phyloP scores from a whole-genome alignment of 2,888 invertebrate genomes.

The Atrina japonica region DNA sequence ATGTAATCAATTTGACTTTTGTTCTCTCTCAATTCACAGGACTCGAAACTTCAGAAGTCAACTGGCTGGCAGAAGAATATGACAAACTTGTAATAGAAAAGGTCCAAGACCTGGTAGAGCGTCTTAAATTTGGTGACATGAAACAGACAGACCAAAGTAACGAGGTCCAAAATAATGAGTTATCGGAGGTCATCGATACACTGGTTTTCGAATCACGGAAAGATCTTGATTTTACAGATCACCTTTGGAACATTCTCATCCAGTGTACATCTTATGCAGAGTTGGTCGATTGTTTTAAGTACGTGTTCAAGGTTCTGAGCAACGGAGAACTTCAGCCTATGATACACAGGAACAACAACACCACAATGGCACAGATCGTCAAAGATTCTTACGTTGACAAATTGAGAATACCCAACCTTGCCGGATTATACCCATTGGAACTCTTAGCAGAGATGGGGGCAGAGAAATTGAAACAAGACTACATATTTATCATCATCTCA shows the following conservation, averaged over 20 bases:
- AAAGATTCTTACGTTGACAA: slow-evolving; percentile 69
- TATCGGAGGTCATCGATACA: slow-evolving; percentile 26
- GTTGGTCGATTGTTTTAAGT: slow-evolving; percentile 60
- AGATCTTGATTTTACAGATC: slow-evolving; percentile 70
- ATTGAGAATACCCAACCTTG: slow-evolving; percentile 59
- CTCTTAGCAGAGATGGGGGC: slow-evolving; percentile 73
- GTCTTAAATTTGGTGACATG: slow-evolving; percentile 60
- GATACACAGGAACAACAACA: slow-evolving; percentile 71
- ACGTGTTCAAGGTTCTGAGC: slow-evolving; percentile 59
- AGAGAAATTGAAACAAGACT: slow-evolving; percentile 72
- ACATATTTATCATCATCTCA: slow-evolving; percentile 64
- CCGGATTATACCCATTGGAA: slow-evolving; percentile 63
- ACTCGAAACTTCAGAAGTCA: slow-evolving; percentile 60
- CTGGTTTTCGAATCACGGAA: slow-evolving; percentile 54
- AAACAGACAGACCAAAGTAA: slow-evolving; percentile 41
- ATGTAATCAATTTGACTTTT: too few relatives aligned
- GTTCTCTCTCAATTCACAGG: too few relatives aligned
- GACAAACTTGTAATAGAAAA: slow-evolving; percentile 52
- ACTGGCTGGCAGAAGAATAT: slow-evolving; percentile 56
- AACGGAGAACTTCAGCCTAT: slow-evolving; percentile 68
- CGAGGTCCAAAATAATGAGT: slow-evolving; percentile 44
- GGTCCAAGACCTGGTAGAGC: slow-evolving; percentile 52
- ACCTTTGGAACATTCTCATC: slow-evolving; percentile 66
- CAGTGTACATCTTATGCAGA: slow-evolving; percentile 64
- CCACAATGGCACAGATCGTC: slow-evolving; percentile 71